Conservation (phyloP, 2,888 invertebrate species). For the Dichetophora obliterata region DNA sequence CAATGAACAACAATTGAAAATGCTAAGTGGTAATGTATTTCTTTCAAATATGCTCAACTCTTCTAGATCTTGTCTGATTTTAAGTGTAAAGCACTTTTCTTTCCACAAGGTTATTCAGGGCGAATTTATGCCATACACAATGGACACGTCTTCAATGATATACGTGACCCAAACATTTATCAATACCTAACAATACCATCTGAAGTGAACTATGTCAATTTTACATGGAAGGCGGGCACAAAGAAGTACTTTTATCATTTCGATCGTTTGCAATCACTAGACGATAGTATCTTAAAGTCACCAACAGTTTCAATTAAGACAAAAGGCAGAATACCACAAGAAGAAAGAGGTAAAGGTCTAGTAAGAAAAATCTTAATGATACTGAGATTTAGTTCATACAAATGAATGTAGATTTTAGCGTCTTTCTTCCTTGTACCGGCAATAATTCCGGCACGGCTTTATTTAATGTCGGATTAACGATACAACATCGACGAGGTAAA, state of each 20-base stretch:
- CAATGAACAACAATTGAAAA: slow-evolving; percentile 90
- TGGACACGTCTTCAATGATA: slow-evolving; percentile 87
- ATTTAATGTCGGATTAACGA: slow-evolving; percentile 87
- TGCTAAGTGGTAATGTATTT: slow-evolving; percentile 82
- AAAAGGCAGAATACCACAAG: slow-evolving; percentile 86
- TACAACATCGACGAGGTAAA: slow-evolving; percentile 83
- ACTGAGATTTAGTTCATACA: slow-evolving; percentile 11
- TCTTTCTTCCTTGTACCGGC: slow-evolving; percentile 87
- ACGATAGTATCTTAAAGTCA: slow-evolving; percentile 85
- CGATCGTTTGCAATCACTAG: slow-evolving; percentile 85
- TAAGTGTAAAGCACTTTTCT: slow-evolving; percentile 59
- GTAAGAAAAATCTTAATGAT: background rate
- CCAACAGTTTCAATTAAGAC: slow-evolving; percentile 91
- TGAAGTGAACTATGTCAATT: slow-evolving; percentile 91
- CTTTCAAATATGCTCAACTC: slow-evolving; percentile 21
- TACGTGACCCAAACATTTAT: slow-evolving; percentile 91
- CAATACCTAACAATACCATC: slow-evolving; percentile 91
- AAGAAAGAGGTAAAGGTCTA: slow-evolving; percentile 79
- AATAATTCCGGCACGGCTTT: slow-evolving; percentile 87
- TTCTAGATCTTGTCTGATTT: slow-evolving; percentile 37
- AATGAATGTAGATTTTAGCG: slow-evolving; percentile 81
- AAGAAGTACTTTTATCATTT: slow-evolving; percentile 90
- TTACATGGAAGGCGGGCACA: slow-evolving; percentile 88
- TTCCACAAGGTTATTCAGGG: slow-evolving; percentile 62
- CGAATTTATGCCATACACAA: slow-evolving; percentile 88